Conservation (phyloP, 2,888 invertebrate genomes). For the Campopleginae sp. region DNA sequence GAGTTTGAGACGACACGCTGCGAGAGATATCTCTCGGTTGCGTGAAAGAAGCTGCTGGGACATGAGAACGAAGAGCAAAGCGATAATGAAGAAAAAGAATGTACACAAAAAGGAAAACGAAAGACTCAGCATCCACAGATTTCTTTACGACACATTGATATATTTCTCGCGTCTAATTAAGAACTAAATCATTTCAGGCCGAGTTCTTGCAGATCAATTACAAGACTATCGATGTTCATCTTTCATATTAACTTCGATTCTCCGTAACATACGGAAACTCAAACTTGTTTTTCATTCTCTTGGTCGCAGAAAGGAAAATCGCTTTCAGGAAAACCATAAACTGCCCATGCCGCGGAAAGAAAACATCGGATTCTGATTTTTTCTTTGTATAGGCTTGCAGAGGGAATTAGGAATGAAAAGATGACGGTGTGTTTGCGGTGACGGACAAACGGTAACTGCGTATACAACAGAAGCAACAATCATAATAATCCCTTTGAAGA, state of each 20-base stretch:
- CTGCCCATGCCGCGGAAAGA: neutral
- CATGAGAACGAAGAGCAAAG: constrained; percentile 13
- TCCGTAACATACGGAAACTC: neutral
- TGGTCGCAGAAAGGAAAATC: neutral
- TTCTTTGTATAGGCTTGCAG: neutral
- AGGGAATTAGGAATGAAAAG: constrained; percentile 21
- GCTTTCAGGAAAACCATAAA: constrained; percentile 1
- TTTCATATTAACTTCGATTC: neutral
- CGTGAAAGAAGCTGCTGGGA: constrained; percentile 31
- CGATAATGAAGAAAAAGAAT: constrained; percentile 1
- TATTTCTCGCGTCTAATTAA: constrained; percentile 6
- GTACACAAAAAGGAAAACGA: neutral
- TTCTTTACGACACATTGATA: constrained; percentile 12
- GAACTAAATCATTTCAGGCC: constrained; percentile 7
- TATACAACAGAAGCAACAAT: constrained; percentile 36
- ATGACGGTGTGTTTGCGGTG: constrained; percentile 44
- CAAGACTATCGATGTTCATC: neutral
- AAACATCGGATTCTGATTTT: constrained; percentile 7
- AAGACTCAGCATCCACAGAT: neutral
- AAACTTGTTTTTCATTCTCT: neutral
- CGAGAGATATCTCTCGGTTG: constrained; percentile 25
- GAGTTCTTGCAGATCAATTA: neutral
- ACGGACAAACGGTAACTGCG: constrained; percentile 34
- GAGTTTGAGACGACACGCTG: constrained; percentile 60
- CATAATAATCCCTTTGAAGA: constrained; percentile 31